Percentiles rank a stretch among this genome's conserved stretches.
Evolutionary conservation across 2,113 vertebrate genomes (phyloP).

Genomic region (Phalacrocorax pelagicus): DNA sequence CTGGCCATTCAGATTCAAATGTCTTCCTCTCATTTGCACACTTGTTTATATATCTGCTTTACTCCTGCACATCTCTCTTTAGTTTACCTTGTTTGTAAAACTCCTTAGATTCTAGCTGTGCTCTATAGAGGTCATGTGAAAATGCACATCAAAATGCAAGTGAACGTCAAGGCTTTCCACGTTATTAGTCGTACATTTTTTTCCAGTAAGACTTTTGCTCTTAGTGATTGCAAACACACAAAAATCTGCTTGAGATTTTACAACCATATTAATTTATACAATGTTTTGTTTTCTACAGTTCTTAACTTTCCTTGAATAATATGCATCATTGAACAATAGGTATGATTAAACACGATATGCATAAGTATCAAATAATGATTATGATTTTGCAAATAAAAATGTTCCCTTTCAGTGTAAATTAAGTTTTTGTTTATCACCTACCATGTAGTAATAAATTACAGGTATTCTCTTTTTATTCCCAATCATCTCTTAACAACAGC

Average conservation of each 20-base stretch:
- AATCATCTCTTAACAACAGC: not conserved
- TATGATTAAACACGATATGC: not conserved
- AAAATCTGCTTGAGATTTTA: not conserved
- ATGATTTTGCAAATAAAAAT: not conserved
- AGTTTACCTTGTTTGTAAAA: constrained; percentile 72
- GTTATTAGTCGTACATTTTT: not conserved
- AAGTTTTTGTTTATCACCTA: not conserved
- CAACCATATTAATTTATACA: not conserved
- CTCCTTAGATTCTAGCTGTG: constrained; percentile 56
- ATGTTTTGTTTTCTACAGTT: not conserved
- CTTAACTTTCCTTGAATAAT: not conserved
- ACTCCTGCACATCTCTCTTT: constrained; percentile 45
- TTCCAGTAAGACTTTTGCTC: not conserved
- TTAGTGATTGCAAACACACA: not conserved
- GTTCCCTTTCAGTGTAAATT: not conserved
- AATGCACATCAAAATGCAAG: constrained; percentile 42
- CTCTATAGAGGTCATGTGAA: constrained; percentile 77
- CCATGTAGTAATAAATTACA: not conserved
- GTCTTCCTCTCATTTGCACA: constrained; percentile 66
- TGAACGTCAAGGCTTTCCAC: constrained; percentile 17
- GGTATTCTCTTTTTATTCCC: not conserved
- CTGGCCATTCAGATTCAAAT: constrained; percentile 85
- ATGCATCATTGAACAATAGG: not conserved
- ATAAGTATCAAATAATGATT: not conserved
- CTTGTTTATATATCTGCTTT: constrained; percentile 74